Base-by-base conservation (phyloP, 2,888 invertebrate genomes). In the Lottia gigantea region DNA sequence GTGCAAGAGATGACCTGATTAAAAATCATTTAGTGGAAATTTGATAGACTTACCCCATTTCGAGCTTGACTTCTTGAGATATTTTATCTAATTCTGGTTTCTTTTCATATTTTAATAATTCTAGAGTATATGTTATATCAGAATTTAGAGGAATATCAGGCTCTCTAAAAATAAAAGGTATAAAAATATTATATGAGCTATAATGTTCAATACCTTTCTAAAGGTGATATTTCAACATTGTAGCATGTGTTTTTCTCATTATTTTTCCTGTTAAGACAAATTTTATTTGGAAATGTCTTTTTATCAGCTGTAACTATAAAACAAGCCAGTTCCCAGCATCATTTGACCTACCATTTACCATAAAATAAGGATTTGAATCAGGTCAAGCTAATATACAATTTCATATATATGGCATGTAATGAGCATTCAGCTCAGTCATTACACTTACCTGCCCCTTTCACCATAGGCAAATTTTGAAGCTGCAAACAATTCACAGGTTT, bases 401-500 rank as follows among this genome's bases (percentile, higher is more conserved):
- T n/a, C n/a, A n/a, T n/a, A n/a, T n/a, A n/a, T 64, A 31, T 7
- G 8, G 25, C 14, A 26, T 23, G 12, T 64, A 15, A 14, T 26
- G 8, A 64, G 2, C 11, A 23, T 46, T 1, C 2, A 46, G 8
- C 19, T n/a, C 1, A 23, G n/a, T n/a, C 8, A 47, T 40, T 6
- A 6, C 2, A 40, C 80, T 76, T 78, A 87, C 87, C 85, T 81
- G 47, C 97, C 97, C 65, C 91, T 86, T 0, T 92, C 90, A 0
- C 96, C 96, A 86, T 94, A 97, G 2, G 93, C 96, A 89, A 96
- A 95, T 79, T 95, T 91, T 3, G 95, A 91, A 74, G 92, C 92
- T 67, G 96, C 90, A 85, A 92, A 91, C 64, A 97, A 88, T 77
- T 93, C 91, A 71, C 94, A 93, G 79, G 91, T 90, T 90, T 97